Conservation (phyloP, 2,797 vertebrate genomes). For the Artibeus lituratus region DNA sequence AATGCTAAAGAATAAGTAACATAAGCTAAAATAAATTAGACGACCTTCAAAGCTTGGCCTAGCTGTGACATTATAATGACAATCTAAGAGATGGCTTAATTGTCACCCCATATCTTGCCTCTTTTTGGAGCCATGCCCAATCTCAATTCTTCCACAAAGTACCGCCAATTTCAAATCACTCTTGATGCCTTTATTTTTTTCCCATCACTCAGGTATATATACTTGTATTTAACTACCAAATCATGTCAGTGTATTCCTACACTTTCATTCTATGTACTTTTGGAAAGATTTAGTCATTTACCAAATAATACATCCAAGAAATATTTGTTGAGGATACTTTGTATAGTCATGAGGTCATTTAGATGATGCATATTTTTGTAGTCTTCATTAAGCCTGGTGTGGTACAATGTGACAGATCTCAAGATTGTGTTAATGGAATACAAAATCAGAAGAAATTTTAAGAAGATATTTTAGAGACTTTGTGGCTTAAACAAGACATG, state of each 20-base stretch:
- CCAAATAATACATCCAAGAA: background rate
- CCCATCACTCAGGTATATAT: background rate
- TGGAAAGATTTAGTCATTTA: conserved; percentile 8
- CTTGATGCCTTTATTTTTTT: background rate
- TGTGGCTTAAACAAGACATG: background rate
- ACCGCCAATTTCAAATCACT: background rate
- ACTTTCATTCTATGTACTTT: background rate
- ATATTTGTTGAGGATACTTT: background rate
- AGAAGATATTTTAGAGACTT: background rate
- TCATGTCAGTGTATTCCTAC: background rate
- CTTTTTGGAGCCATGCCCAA: background rate
- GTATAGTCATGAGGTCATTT: background rate
- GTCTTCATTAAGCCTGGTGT: background rate
- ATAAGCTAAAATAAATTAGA: background rate
- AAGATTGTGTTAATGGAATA: background rate
- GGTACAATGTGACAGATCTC: background rate
- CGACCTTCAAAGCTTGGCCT: background rate
- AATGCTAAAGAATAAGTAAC: background rate
- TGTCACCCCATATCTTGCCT: background rate
- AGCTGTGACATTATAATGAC: background rate
- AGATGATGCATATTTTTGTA: background rate
- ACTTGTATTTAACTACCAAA: background rate
- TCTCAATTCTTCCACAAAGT: background rate
- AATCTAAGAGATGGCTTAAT: background rate
- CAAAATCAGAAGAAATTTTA: background rate